phyloP scores from a whole-genome alignment of 2,113 vertebrate species.

The Chlamydotis undulata region DNA sequence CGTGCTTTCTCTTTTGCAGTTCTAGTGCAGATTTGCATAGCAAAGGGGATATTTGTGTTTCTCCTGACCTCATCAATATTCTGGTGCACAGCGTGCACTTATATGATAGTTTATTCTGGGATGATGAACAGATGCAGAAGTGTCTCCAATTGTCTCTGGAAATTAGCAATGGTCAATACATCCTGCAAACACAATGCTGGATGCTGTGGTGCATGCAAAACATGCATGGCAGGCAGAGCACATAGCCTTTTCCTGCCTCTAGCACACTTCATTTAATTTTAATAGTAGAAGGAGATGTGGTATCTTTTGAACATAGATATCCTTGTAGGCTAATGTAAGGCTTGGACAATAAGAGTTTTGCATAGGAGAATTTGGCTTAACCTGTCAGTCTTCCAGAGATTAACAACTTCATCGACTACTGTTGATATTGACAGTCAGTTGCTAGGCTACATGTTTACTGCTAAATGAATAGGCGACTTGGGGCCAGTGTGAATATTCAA shows the following conservation, averaged over 20 bases:
- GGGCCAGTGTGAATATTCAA: conserved; percentile 81
- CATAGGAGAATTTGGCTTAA: conserved; percentile 48
- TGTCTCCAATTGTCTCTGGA: conserved; percentile 67
- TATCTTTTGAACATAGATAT: conserved; percentile 66
- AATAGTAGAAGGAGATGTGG: conserved; percentile 68
- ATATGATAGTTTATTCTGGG: conserved; percentile 57
- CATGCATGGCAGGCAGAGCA: conserved; percentile 51
- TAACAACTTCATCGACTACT: conserved; percentile 83
- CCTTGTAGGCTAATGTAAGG: conserved; percentile 59
- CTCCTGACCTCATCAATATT: conserved; percentile 52
- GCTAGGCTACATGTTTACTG: conserved; percentile 82
- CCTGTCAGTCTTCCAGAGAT: conserved; percentile 78
- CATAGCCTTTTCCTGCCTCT: conserved; percentile 71
- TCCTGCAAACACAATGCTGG: conserved; percentile 46
- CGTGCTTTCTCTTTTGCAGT: conserved; percentile 23
- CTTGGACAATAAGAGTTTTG: conserved; percentile 64
- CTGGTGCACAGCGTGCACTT: conserved; percentile 30
- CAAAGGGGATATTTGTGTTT: conserved; percentile 42
- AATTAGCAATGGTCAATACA: conserved; percentile 67
- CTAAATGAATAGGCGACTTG: conserved; percentile 78
- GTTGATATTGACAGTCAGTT: conserved; percentile 86
- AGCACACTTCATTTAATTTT: conserved; percentile 78
- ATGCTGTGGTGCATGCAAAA: conserved; percentile 34
- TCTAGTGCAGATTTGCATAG: conserved; percentile 19
- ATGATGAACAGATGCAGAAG: conserved; percentile 58